Base-by-base conservation (phyloP, 2,113 vertebrate species). In the Centropristis striata region DNA sequence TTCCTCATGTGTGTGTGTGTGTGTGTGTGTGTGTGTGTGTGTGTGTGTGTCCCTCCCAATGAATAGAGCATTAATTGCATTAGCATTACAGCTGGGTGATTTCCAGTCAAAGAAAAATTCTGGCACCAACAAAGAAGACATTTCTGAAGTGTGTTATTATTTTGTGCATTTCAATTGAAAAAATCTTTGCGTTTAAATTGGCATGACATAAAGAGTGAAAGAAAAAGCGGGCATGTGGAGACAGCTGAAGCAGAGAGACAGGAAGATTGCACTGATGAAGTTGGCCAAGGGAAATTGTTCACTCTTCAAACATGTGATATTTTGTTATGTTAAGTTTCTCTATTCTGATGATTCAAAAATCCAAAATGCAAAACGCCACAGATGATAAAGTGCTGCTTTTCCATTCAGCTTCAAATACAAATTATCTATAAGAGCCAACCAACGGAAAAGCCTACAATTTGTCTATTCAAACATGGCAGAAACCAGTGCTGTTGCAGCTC, bases 11-110 rank as follows among this genome's bases (percentile, higher is more conserved):
- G 58, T 61, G 28, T 32, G 28, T 50, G 69, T 60, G 75, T 32
- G 60, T 51, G 68, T 36, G 27, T 25, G 28, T 28, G 51, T 46
- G 51, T 10, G 44, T 25, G 41, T 27, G 78, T 32, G 50, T 1
- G 20, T 53, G 53, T 36, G 54, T 64, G 28, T 39, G 37, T 41
- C 41, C 63, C 36, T 74, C 27, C 41, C 61, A 46, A 57, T 93
- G 89, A 94, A 92, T 89, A 84, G 83, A 86, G 78, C 87, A 86
- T 87, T 92, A 93, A 94, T 93, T 93, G 86, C 91, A 89, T 92
- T 92, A 92, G 89, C 91, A 93, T 92, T 89, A 80, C 88, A 92
- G 81, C 86, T 82, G 90, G 80, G 68, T 86, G 67, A 88, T 85
- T 90, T 90, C 67, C 77, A 88, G 71, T 88, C 78, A 59, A 67